A percentile compares a stretch with the other conserved stretches of the same genome.
phyloP scores from a whole-genome alignment of 2,113 vertebrate genomes.

The Xiphophorus couchianus region DNA sequence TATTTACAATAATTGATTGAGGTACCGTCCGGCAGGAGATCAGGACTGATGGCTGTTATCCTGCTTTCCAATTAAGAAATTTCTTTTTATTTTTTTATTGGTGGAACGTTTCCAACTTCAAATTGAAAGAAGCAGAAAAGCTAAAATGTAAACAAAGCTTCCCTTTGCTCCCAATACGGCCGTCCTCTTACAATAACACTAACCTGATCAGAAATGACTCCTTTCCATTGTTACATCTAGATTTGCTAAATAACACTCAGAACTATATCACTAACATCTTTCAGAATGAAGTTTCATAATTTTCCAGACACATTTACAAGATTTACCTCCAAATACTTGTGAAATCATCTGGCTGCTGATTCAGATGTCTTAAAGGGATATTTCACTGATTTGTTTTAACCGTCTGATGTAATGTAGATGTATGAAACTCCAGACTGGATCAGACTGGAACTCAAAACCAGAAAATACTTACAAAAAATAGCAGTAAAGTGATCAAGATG shows the following conservation, averaged over 20 bases:
- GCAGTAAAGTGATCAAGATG: background rate
- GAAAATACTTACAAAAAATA: too few species aligned
- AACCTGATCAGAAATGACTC: constrained; percentile 17
- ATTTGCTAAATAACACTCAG: constrained; percentile 2
- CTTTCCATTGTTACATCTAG: background rate
- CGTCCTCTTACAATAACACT: background rate
- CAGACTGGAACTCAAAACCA: background rate
- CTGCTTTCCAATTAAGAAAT: background rate
- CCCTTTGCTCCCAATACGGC: constrained; percentile 21
- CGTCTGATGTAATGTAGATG: background rate
- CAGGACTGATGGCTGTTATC: background rate
- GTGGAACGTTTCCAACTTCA: background rate
- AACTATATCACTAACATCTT: constrained; percentile 24
- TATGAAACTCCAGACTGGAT: background rate
- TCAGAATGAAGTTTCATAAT: background rate
- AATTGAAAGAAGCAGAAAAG: background rate
- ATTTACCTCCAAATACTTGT: background rate
- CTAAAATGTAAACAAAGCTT: constrained; percentile 20
- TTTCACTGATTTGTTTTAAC: background rate
- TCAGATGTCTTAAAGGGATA: background rate
- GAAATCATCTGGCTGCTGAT: background rate
- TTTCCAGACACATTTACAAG: background rate
- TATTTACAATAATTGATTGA: constrained; percentile 61
- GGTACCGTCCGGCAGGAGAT: constrained; percentile 49
- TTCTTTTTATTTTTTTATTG: too few species aligned